Base-by-base conservation (phyloP, 2,797 vertebrate species). In the Karalla daura region DNA sequence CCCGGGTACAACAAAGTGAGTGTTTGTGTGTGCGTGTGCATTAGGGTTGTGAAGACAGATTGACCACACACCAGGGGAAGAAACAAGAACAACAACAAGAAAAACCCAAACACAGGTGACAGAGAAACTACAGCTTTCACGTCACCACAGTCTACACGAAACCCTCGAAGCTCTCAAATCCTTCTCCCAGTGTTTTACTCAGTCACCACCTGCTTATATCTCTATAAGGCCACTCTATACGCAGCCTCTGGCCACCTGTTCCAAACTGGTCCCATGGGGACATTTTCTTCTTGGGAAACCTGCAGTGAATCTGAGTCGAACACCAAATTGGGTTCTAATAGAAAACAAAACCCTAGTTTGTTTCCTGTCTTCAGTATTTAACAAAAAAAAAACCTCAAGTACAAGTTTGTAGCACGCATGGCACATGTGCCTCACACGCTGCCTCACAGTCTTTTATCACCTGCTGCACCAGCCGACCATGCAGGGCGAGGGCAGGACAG, bases 381-480 rank as follows among this genome's bases (percentile, higher is more conserved):
- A 35, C 7, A 17, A 13, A 4, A 52, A 24, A 51, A 60, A 11
- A 20, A 18, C 47, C 59, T 65, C 0, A 21, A 20, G 41, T 13
- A 17, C 47, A 37, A 43, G 76, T 70, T 67, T 66, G 63, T 66
- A 62, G 61, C 67, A 78, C 75, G 76, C 83, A 90, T 53, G 59
- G 69, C 77, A 37, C 67, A 62, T n/a, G n/a, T n/a, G n/a, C n/a
- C n/a, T n/a, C 81, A 65, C 74, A 72, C 55, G 54, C 64, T 32
- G 50, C 40, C 78, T 73, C 55, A 70, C 79, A 36, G 63, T 89
- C 86, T 90, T 89, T 90, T 89, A 77, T 91, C 88, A 87, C 80
- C 86, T 85, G 72, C 84, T 72, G 70, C 80, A 55, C 40, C 75
- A 75, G 74, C 78, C 71, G 59, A 69, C 81, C 61, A 59, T 69